phyloP scores from a whole-genome alignment of 2,113 vertebrate species.

The Nyctibius bracteatus region DNA sequence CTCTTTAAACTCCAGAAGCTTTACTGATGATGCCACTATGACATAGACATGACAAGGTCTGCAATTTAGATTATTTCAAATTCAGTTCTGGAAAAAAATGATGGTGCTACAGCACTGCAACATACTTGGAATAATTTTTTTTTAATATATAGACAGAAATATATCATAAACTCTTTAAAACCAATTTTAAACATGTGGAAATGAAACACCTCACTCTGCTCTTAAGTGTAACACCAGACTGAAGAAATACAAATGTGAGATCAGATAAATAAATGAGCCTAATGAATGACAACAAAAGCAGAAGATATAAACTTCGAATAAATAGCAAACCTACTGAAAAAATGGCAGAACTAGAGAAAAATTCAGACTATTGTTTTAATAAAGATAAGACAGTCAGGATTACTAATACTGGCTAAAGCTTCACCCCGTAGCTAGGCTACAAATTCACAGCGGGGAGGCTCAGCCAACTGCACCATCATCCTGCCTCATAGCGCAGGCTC shows the following conservation, averaged over 20 bases:
- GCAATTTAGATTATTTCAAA: neutral
- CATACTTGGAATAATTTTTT: neutral
- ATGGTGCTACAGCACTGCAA: neutral
- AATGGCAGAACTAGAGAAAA: neutral
- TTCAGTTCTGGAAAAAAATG: neutral
- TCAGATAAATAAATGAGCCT: neutral
- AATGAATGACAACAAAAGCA: neutral
- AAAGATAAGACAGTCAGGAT: neutral
- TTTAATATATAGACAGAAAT: neutral
- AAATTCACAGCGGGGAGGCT: neutral
- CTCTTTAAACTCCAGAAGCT: neutral
- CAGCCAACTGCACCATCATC: neutral
- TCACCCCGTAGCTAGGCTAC: neutral
- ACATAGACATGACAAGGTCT: neutral
- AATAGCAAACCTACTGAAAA: neutral
- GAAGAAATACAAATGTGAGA: neutral
- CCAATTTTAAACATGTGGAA: neutral
- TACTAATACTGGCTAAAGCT: neutral
- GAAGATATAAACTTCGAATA: neutral
- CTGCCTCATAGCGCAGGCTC: neutral
- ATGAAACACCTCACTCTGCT: conserved; percentile 6
- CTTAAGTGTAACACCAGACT: neutral
- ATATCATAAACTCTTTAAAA: neutral
- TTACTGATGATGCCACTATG: neutral
- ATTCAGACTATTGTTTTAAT: neutral